Evolutionary conservation across 1,140 invertebrate species (phyloP).

Genomic region (Metopolophium dirhodum): DNA sequence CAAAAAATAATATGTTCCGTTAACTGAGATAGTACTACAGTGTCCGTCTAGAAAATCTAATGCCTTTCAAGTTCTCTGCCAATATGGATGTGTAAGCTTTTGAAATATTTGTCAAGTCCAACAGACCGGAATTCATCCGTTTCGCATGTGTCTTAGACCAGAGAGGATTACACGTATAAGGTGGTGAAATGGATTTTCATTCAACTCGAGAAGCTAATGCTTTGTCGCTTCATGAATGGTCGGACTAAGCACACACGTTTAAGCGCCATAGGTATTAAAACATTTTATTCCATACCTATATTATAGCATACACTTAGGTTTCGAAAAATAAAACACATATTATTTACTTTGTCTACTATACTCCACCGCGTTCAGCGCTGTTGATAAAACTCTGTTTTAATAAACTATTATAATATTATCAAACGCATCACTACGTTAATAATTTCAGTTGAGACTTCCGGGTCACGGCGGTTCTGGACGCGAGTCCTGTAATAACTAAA

Average conservation of each 20-base stretch:
- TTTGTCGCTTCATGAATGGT: neutral
- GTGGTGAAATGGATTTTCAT: slow-evolving; percentile 25
- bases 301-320: neutral
- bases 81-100: slow-evolving; percentile 12
- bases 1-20: neutral
- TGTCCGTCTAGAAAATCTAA: neutral
- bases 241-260: neutral
- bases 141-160: slow-evolving; percentile 5
- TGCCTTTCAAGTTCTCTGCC: neutral
- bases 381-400: neutral
- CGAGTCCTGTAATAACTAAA: neutral
- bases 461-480: neutral
- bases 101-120: slow-evolving; percentile 25
- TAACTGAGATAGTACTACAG: neutral
- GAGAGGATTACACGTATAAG: slow-evolving; percentile 13
- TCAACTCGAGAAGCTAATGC: neutral
- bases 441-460: neutral
- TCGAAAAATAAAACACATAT: neutral
- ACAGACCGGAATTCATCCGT: neutral
- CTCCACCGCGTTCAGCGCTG: neutral
- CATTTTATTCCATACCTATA: neutral
- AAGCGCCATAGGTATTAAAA: neutral
- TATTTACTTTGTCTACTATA: neutral
- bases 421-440: no score
- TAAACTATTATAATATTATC: no score